phyloP scores from a whole-genome alignment of 92 coral and sea anemone species.

The Desmophyllum pertusum region DNA sequence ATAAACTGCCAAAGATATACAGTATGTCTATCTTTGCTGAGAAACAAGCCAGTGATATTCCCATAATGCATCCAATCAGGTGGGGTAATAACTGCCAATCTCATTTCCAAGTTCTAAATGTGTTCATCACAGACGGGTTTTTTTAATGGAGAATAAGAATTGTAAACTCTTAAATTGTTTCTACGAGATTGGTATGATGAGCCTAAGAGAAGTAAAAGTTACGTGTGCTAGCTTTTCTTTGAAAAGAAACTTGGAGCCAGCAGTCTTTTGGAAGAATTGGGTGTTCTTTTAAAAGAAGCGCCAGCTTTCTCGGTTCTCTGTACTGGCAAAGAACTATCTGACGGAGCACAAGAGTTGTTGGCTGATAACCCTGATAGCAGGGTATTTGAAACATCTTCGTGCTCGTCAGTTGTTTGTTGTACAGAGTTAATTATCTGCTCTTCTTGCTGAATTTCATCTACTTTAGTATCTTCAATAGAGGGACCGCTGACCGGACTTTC shows the following conservation, averaged over 20 bases:
- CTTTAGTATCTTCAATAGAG: not conserved
- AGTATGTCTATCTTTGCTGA: no score
- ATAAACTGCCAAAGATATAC: no score
- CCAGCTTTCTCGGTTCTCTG: constrained; percentile 1
- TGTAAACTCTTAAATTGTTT: no score
- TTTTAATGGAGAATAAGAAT: no score
- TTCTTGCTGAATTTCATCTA: not conserved
- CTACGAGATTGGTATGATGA: no score
- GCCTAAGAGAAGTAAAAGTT: not conserved
- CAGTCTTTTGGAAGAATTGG: constrained; percentile 18
- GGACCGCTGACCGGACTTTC: not conserved
- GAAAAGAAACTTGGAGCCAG: constrained; percentile 52
- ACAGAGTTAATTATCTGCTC: not conserved
- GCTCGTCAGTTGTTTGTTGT: not conserved
- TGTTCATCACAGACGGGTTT: not conserved
- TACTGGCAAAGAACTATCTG: not conserved
- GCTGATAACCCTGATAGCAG: not conserved
- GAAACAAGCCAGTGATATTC: no score
- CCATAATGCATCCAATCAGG: no score
- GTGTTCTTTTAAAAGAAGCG: constrained; percentile 1
- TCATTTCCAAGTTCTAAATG: not conserved
- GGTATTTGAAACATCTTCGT: not conserved
- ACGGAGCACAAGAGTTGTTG: not conserved
- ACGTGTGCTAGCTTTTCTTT: constrained; percentile 22
- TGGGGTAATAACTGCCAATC: not conserved